These are phyloP conservation scores for Pelmatolapia mariae DNA, from an alignment of 2,113 vertebrate genomes.

Conservation along the genomic window DNA sequence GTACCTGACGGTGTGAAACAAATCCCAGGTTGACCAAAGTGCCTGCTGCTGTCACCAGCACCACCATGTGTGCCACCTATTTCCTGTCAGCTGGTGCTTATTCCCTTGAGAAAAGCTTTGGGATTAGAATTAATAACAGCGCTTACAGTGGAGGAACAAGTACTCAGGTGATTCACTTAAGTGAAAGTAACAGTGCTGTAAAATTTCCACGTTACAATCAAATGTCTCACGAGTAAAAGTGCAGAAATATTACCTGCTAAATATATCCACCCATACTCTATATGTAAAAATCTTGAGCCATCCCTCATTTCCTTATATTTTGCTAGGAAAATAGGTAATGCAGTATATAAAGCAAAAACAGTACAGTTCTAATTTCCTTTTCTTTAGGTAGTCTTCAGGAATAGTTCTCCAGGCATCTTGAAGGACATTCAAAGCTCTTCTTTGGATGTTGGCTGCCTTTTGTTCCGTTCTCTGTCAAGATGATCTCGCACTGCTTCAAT, in stretches of 20 bases:
- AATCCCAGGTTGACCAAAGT: slow-evolving; percentile 35
- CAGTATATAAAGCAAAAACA: neutral
- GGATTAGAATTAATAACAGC: neutral
- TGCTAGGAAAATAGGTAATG: neutral
- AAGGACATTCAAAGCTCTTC: neutral
- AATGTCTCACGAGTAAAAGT: neutral
- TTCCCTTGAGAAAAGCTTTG: neutral
- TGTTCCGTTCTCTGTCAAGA: accelerated
- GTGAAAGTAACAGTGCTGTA: neutral
- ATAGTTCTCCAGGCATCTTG: neutral
- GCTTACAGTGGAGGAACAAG: neutral
- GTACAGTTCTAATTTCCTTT: neutral
- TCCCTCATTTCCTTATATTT: neutral
- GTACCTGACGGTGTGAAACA: slow-evolving; percentile 39
- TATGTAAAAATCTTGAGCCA: neutral
- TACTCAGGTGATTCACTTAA: neutral
- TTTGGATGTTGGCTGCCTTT: neutral
- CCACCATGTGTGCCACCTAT: neutral
- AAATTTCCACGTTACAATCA: neutral
- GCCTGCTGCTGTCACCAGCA: slow-evolving; percentile 12
- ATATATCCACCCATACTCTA: neutral
- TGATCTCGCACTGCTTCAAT: neutral
- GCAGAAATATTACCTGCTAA: neutral
- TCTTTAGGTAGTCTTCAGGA: neutral
- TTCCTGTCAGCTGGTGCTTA: slow-evolving; percentile 12